These are phyloP conservation scores for Mimas tiliae DNA, from an alignment of 2,888 invertebrate genomes.

Conservation along the genomic window DNA sequence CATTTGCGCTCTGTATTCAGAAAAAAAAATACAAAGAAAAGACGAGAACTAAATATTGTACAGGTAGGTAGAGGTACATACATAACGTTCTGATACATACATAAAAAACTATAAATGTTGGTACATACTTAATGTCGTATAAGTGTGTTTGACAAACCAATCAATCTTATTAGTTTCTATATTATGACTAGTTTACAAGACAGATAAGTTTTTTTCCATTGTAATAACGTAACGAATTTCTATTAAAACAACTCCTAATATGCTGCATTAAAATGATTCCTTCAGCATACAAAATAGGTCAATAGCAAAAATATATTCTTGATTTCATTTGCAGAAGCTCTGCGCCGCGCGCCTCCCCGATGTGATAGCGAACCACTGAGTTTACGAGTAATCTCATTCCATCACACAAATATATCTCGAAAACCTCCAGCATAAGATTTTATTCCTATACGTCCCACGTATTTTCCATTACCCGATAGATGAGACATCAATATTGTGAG, in stretches of 20 bases:
- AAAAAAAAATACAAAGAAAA: no score
- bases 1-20: no score
- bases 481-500: constrained; percentile 23
- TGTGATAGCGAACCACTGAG: constrained; percentile 42
- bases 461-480: constrained; percentile 25
- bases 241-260: not conserved
- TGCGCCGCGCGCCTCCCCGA: constrained; percentile 32
- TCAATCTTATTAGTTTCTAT: no score
- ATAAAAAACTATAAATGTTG: no score
- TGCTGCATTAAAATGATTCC: constrained; percentile 4
- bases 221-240: not conserved
- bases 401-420: constrained; percentile 30
- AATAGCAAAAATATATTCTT: constrained; percentile 27
- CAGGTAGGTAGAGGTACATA: no score
- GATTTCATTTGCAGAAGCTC: constrained; percentile 38
- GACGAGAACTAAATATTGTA: no score
- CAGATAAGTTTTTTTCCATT: not conserved
- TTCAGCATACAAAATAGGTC: constrained; percentile 25
- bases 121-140: no score
- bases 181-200: not conserved
- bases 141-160: no score
- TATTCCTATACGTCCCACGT: constrained; percentile 22
- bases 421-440: constrained; percentile 28
- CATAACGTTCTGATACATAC: no score
- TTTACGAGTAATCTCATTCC: constrained; percentile 46